A percentile compares a stretch with the other conserved stretches of the same genome.
phyloP scores from a whole-genome alignment of 2,797 vertebrate species.

The Eospalax fontanierii region DNA sequence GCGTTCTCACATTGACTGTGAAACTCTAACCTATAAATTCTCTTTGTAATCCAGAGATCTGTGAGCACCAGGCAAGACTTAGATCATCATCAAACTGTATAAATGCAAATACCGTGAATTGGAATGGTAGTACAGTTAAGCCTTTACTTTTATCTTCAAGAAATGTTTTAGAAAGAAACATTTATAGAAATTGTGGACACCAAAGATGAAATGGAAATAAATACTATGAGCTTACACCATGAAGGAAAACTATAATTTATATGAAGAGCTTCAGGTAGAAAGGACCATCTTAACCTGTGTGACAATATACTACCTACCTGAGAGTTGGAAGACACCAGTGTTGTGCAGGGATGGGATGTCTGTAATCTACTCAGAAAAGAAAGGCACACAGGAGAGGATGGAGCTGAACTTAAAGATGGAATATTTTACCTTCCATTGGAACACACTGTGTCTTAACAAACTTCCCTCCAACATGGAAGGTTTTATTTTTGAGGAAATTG shows the following conservation, averaged over 20 bases:
- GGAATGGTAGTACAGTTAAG: neutral
- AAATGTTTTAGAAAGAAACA: neutral
- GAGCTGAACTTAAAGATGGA: no score
- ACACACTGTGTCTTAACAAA: no score
- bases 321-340: neutral
- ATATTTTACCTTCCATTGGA: no score
- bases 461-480: no score
- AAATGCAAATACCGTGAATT: neutral
- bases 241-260: neutral
- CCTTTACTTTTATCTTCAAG: neutral
- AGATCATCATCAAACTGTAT: no score
- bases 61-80: neutral
- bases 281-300: neutral
- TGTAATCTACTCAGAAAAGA: neutral
- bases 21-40: neutral
- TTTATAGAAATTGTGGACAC: conserved; percentile 12
- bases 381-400: neutral
- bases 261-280: neutral
- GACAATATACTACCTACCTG: neutral
- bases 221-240: neutral
- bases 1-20: neutral
- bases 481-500: no score
- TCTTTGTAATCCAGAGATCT: neutral
- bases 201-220: neutral
- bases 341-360: neutral